Evolutionary conservation across 2,797 vertebrate species (phyloP), one percentile per base, ranked within the genome.

Genomic region (Phyllotis vaccarum): DNA sequence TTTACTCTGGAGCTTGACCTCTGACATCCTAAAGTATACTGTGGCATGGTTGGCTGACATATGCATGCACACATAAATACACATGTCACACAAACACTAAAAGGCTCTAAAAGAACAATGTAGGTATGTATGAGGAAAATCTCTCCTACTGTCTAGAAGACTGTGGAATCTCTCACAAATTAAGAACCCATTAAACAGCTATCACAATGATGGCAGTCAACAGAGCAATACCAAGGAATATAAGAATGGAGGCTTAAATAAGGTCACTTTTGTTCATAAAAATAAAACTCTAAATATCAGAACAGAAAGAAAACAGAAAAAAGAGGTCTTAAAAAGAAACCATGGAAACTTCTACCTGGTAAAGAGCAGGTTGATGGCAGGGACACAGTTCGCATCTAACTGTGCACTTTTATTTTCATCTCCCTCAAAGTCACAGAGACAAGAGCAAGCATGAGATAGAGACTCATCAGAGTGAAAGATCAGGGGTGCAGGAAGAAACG

Each of bases 401-500:
- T 2, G 13, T 49, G 54, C 24, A 58, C 60, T 2, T 68, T 89
- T 54, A 62, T 40, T 95, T 83, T 80, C 70, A 29, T 87, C 66
- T 40, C 14, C 6, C 0, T 80, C 52, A 76, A 95, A 94, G 92
- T 22, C 13, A 82, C 27, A 83, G n/a, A 93, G 64, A n/a, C 22
- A 68, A 52, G 62, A 37, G 19, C 9, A 5, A 74, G 27, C 54
- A 81, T 64, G 66, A 95, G 72, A 29, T 72, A 90, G 64, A 92
- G 89, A 79, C 40, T 43, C 37, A n/a, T 90, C 85, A 58, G 31
- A 95, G 66, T 58, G 89, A 94, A 90, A 21, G 81, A 94, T 90
- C 49, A 40, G 70, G 31, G 40, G 74, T 12, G 9, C 1, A 1
- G 7, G 56, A 89, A 31, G 31, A 94, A 90, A 76, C 17, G 85